phyloP scores from a whole-genome alignment of 1,140 invertebrate species.

The Pseudoatta argentina region DNA sequence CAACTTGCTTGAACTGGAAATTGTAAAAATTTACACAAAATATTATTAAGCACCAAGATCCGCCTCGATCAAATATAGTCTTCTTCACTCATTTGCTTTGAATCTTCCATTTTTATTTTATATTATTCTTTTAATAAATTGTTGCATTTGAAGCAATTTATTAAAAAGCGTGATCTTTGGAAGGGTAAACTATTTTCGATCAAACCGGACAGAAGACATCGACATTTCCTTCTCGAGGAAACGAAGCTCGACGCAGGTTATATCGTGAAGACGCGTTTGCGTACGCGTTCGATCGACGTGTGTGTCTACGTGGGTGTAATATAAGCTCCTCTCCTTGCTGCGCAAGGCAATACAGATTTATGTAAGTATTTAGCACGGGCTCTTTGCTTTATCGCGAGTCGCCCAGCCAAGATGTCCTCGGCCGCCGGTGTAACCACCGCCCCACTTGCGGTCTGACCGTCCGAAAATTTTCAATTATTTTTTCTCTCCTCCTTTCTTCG shows the following conservation, averaged over 20 bases:
- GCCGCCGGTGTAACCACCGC: background rate
- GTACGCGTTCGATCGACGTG: slow-evolving; percentile 28
- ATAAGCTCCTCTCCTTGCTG: slow-evolving; percentile 75
- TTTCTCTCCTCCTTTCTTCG: slow-evolving; percentile 46
- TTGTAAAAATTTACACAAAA: too few relatives aligned
- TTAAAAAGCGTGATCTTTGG: background rate
- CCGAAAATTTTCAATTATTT: slow-evolving; percentile 79
- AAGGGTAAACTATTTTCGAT: background rate
- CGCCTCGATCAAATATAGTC: too few relatives aligned
- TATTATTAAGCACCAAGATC: too few relatives aligned
- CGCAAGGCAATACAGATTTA: slow-evolving; percentile 87
- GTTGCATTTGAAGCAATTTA: background rate
- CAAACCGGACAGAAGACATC: slow-evolving; percentile 8
- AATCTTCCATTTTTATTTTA: too few relatives aligned
- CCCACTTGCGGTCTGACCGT: slow-evolving; percentile 56
- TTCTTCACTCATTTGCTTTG: too few relatives aligned
- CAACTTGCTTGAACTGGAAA: too few relatives aligned
- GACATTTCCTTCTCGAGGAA: slow-evolving; percentile 37
- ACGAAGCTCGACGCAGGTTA: slow-evolving; percentile 50
- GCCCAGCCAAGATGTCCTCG: slow-evolving; percentile 81
- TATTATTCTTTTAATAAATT: background rate
- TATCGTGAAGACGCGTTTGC: slow-evolving; percentile 12
- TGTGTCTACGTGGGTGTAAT: slow-evolving; percentile 62
- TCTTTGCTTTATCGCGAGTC: slow-evolving; percentile 86
- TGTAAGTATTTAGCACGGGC: slow-evolving; percentile 86